Evolutionary conservation across 2,888 invertebrate genomes (phyloP).

Genomic region (Drosophila neonasuta): DNA sequence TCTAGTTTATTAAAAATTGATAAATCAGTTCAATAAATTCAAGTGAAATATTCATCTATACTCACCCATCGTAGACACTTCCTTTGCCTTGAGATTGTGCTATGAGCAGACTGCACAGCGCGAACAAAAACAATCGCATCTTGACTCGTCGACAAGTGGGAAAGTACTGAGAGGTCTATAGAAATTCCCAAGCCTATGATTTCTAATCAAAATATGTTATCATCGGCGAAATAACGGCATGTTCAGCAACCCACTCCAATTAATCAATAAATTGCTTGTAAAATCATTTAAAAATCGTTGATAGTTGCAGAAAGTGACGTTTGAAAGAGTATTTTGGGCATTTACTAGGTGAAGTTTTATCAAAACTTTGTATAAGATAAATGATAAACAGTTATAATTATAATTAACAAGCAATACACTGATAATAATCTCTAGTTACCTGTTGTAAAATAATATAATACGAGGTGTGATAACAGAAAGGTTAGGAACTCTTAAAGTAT

Average conservation of each 20-base stretch:
- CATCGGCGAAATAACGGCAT: conserved; percentile 5
- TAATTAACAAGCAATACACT: conserved; percentile 2
- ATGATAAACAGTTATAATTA: not conserved
- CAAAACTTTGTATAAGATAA: conserved; percentile 1
- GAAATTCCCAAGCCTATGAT: conserved; percentile 3
- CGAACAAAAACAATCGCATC: conserved; percentile 41
- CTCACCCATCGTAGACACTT: conserved; percentile 59
- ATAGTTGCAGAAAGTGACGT: not conserved
- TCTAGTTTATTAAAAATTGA: conserved; percentile 35
- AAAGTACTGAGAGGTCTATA: conserved; percentile 19
- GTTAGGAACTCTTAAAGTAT: not conserved
- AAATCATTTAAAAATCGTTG: conserved; percentile 23
- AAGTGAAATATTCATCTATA: not conserved
- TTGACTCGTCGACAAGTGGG: conserved; percentile 30
- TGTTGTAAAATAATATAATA: conserved; percentile 5
- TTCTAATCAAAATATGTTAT: conserved; percentile 33
- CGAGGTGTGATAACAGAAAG: not conserved
- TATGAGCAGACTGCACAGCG: conserved; percentile 15
- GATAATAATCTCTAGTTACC: not conserved
- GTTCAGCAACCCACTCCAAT: conserved; percentile 16
- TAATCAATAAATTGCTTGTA: conserved; percentile 45
- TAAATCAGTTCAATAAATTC: not conserved
- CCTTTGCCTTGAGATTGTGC: conserved; percentile 15
- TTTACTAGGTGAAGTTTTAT: conserved; percentile 1
- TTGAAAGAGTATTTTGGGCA: not conserved